phyloP scores from a whole-genome alignment of 1,140 invertebrate genomes.

The Drosophila funebris region DNA sequence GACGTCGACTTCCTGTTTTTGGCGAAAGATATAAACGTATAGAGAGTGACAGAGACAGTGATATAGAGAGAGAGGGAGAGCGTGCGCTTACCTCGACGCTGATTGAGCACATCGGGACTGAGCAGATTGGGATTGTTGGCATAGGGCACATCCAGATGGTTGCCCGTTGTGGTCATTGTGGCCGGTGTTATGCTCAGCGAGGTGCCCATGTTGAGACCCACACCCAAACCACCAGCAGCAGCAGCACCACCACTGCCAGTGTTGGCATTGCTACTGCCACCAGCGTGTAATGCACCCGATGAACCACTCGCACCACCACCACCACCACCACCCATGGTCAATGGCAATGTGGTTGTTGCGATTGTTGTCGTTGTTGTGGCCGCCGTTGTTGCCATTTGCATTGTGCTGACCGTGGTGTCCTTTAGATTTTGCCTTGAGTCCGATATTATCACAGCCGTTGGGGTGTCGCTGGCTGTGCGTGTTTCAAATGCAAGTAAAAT shows the following conservation, averaged over 20 bases:
- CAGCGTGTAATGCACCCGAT: background rate
- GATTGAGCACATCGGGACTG: slow-evolving; percentile 90
- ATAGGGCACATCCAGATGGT: slow-evolving; percentile 91
- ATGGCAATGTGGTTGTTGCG: slow-evolving; percentile 64
- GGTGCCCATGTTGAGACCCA: slow-evolving; percentile 56
- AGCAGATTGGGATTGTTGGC: slow-evolving; percentile 92
- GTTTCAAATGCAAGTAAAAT: background rate
- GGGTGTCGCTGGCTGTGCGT: slow-evolving; percentile 72
- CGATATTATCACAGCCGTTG: slow-evolving; percentile 83
- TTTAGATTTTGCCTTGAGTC: slow-evolving; percentile 83
- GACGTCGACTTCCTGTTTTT: slow-evolving; percentile 89
- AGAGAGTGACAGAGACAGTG: background rate
- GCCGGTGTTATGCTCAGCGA: slow-evolving; percentile 63
- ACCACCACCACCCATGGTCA: slow-evolving; percentile 34
- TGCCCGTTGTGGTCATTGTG: slow-evolving; percentile 85
- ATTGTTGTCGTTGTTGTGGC: slow-evolving; percentile 68
- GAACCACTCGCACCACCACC: slow-evolving; percentile 28
- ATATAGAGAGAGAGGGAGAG: background rate
- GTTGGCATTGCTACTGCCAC: slow-evolving; percentile 27
- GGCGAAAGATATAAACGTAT: no score
- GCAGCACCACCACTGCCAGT: slow-evolving; percentile 15
- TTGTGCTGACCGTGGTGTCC: slow-evolving; percentile 75
- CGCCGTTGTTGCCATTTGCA: slow-evolving; percentile 65
- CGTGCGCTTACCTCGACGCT: slow-evolving; percentile 87
- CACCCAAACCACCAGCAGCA: slow-evolving; percentile 44